A percentile compares a stretch with the other conserved stretches of the same genome.
Conservation (phyloP, 2,113 vertebrate species). For the Smithornis capensis region DNA sequence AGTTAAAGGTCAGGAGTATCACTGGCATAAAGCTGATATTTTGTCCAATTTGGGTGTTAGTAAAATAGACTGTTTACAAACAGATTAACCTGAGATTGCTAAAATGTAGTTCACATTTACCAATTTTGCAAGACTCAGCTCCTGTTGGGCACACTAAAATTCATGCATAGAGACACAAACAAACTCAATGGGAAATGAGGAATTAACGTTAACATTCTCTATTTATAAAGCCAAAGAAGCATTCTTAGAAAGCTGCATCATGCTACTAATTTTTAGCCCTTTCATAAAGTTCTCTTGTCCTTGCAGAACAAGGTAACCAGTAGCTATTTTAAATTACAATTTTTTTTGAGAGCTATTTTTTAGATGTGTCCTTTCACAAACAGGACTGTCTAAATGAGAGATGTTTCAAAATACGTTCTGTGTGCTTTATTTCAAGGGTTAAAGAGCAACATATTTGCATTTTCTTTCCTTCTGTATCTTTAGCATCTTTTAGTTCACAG, state of each 20-base stretch:
- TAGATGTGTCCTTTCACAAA: neutral
- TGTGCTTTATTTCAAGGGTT: neutral
- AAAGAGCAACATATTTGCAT: neutral
- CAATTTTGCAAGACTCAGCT: neutral
- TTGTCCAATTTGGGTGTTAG: neutral
- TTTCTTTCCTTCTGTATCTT: neutral
- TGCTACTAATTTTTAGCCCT: neutral
- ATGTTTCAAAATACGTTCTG: neutral
- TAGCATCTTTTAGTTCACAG: neutral
- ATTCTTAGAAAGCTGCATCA: neutral
- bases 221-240: neutral
- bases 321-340: neutral
- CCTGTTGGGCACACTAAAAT: rapidly evolving
- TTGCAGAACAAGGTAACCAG: neutral
- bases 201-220: neutral
- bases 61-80: neutral
- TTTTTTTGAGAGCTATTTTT: neutral
- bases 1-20: neutral
- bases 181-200: neutral
- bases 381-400: neutral
- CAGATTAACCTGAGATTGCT: neutral
- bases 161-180: neutral
- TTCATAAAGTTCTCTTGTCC: neutral
- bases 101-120: neutral
- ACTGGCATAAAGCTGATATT: neutral